Conservation (phyloP, 1,140 invertebrate species). For the Drosophila chauvacae region DNA sequence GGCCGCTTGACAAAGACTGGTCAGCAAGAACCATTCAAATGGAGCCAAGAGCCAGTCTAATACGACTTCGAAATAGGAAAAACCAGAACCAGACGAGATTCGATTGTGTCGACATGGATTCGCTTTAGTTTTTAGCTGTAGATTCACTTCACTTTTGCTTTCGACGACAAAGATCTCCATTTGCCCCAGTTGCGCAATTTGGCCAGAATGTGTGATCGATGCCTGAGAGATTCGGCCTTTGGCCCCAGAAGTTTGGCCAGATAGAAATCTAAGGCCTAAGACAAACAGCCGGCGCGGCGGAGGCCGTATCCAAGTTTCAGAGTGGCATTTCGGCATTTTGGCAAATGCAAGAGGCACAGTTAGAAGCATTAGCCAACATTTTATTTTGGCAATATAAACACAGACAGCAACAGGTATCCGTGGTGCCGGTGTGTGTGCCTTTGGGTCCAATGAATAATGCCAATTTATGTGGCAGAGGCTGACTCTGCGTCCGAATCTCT, state of each 20-base stretch:
- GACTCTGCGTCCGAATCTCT: slow-evolving; percentile 25
- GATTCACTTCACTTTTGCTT: slow-evolving; percentile 16
- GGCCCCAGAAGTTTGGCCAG: slow-evolving; percentile 30
- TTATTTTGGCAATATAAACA: slow-evolving; percentile 41
- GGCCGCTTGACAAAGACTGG: slow-evolving; percentile 37
- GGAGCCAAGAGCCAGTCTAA: slow-evolving; percentile 44
- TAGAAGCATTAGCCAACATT: slow-evolving; percentile 74
- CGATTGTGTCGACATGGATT: slow-evolving; percentile 19
- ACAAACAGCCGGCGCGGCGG: slow-evolving; percentile 51
- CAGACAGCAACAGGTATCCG: slow-evolving; percentile 39
- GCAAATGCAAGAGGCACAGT: slow-evolving; percentile 70
- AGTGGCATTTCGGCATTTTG: slow-evolving; percentile 58
- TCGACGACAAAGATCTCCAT: slow-evolving; percentile 14
- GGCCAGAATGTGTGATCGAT: slow-evolving; percentile 36
- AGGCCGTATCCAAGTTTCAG: slow-evolving; percentile 41
- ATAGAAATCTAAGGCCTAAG: slow-evolving; percentile 18
- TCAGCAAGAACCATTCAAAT: slow-evolving; percentile 61
- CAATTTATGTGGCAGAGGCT: slow-evolving; percentile 66
- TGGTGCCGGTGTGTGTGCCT: slow-evolving; percentile 51
- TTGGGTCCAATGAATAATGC: slow-evolving; percentile 57
- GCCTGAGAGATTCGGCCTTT: slow-evolving; percentile 46
- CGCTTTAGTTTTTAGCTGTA: background rate
- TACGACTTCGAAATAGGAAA: slow-evolving; percentile 42
- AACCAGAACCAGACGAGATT: slow-evolving; percentile 52
- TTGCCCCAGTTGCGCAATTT: slow-evolving; percentile 12